Percentiles rank a stretch among this genome's conserved stretches.
These are phyloP conservation scores for Triplophysa rosa DNA, from an alignment of 2,113 vertebrate species.

Conservation along the genomic window DNA sequence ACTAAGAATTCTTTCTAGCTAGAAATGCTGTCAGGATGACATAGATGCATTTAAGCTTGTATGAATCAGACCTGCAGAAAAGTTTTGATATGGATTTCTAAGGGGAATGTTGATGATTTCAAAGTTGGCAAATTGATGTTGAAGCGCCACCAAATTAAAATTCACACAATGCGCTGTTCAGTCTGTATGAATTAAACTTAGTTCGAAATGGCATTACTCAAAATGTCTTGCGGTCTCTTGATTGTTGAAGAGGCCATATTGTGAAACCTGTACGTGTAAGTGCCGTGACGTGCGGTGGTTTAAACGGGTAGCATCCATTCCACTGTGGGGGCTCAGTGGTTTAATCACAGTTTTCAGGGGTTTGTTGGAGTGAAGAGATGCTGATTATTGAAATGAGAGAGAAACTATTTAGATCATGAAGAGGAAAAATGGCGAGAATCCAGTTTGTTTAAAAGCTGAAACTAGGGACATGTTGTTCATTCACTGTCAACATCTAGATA, in stretches of 20 bases:
- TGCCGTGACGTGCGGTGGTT: constrained; percentile 1
- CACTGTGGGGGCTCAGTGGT: constrained; percentile 6
- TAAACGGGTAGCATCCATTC: background rate
- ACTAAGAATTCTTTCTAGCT: background rate
- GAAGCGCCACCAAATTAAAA: constrained; percentile 35
- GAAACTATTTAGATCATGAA: constrained; percentile 4
- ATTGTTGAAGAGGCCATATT: background rate
- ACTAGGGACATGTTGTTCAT: background rate
- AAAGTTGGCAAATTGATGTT: background rate
- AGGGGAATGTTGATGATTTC: constrained; percentile 17
- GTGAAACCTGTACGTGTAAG: constrained; percentile 7
- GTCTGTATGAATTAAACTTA: background rate
- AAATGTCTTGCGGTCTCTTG: constrained; percentile 7
- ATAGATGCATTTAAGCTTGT: background rate
- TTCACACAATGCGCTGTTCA: background rate
- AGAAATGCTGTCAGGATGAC: constrained; percentile 25
- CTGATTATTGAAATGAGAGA: constrained; percentile 20
- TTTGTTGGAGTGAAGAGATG: constrained; percentile 24
- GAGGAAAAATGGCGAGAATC: constrained; percentile 9
- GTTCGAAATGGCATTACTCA: constrained; percentile 38
- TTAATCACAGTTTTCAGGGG: background rate
- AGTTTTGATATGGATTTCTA: constrained; percentile 6
- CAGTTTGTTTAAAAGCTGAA: constrained; percentile 11
- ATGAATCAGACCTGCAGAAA: constrained; percentile 4
- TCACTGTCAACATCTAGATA: background rate